Evolutionary conservation across 1,140 invertebrate genomes (phyloP).

Genomic region (Platyura marginata): DNA sequence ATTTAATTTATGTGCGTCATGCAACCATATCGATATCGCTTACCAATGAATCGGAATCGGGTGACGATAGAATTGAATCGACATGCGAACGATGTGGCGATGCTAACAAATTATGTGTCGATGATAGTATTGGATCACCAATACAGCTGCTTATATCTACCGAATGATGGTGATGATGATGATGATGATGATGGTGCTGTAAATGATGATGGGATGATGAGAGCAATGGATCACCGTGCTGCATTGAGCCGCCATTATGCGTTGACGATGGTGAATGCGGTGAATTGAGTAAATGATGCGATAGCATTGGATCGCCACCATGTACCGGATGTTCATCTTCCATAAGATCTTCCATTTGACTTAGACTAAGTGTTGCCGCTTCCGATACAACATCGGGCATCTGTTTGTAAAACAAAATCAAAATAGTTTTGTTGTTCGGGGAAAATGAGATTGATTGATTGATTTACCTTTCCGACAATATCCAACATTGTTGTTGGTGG

Average conservation of each 20-base stretch:
- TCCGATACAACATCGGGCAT: conserved; percentile 35
- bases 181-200: conserved; percentile 6
- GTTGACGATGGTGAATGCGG: conserved; percentile 25
- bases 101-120: conserved; percentile 2
- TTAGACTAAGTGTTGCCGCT: conserved; percentile 35
- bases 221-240: conserved; percentile 17
- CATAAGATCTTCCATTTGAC: conserved; percentile 62
- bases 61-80: conserved; percentile 4
- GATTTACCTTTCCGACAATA: conserved; percentile 1
- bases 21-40: conserved; percentile 6
- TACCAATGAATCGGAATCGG: conserved; percentile 5
- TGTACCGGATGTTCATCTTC: conserved; percentile 56
- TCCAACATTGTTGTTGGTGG: background rate
- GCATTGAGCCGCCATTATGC: conserved; percentile 3
- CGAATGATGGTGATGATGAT: conserved; percentile 5
- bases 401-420: conserved; percentile 13
- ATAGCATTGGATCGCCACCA: conserved; percentile 42
- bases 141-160: conserved; percentile 3
- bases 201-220: conserved; percentile 21
- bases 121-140: conserved; percentile 2
- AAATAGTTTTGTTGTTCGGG: background rate
- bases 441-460: background rate
- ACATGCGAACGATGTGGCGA: conserved; percentile 3
- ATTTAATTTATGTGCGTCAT: too few relatives aligned
- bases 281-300: conserved; percentile 28